Evolutionary conservation across 2,888 invertebrate species (phyloP), one percentile per base, ranked within the genome.

Genomic region (Microplitis manilae): DNA sequence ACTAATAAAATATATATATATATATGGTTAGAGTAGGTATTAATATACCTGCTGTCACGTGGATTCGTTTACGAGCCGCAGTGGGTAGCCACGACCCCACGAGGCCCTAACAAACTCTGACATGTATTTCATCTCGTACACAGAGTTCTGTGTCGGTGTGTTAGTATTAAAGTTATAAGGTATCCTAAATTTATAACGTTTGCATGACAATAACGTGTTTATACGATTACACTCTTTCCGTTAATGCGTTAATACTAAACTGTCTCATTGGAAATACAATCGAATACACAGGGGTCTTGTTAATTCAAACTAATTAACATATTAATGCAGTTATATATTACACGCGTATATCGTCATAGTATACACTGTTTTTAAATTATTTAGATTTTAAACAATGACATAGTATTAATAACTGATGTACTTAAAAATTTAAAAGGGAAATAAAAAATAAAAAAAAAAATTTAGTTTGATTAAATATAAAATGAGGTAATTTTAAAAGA

Each of bases 41-140:
- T 75, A 73, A 77, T 69, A 76, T 69, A 76, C 41, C 6, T 65
- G 68, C 68, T 68, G 77, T 72, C 69, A 73, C 67, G 73, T 61
- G 75, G 75, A 79, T 75, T 76, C 77, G 73, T 80, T 79, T 72
- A 77, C 74, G 74, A 76, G 77, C 72, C 79, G 71, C 73, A 65
- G 65, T 17, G 71, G 67, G 67, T 78, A 78, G 67, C 71, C 61
- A 61, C 71, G 68, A 74, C 59, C 73, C 68, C 75, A 77, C 69
- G 77, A 61, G 61, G 71, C 76, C 65, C 73, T 78, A 77, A 70
- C 67, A 72, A 77, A 64, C 68, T 67, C 76, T 68, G 73, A 75
- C 73, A 75, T 73, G 76, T 75, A 61, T 50, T 50, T 50, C 50
- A 50, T 50, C 5, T 50, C 7, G 0, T 13, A 50, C 13, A 50